A percentile compares a stretch with the other conserved stretches of the same genome.
Evolutionary conservation across 1,140 invertebrate genomes (phyloP).

Genomic region (Drosophila carrolli): DNA sequence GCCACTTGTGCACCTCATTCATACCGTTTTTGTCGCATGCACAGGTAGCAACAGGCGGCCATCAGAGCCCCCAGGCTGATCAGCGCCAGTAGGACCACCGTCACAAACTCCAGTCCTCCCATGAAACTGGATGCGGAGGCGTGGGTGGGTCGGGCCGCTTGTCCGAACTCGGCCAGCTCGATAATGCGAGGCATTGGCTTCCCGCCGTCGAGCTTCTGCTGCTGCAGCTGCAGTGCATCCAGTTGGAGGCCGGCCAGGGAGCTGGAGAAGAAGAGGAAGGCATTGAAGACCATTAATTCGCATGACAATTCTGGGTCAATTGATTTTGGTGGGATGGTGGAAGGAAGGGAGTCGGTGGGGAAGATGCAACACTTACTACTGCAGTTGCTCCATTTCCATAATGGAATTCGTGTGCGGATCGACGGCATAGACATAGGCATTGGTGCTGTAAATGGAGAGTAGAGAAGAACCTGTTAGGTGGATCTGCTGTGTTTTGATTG

Average conservation of each 20-base stretch:
- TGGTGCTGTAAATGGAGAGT: conserved; percentile 87
- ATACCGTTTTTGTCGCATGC: conserved; percentile 89
- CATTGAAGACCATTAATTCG: conserved; percentile 15
- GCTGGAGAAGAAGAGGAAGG: conserved; percentile 14
- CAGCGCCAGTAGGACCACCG: conserved; percentile 90
- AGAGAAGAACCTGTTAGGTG: conserved; percentile 18
- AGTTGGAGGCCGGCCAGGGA: conserved; percentile 68
- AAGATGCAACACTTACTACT: conserved; percentile 87
- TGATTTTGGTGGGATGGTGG: not conserved
- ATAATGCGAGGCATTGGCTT: conserved; percentile 86
- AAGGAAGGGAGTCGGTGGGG: not conserved
- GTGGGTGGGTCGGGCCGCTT: conserved; percentile 66
- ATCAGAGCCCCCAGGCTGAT: conserved; percentile 91
- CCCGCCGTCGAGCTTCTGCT: conserved; percentile 52
- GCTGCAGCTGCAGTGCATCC: conserved; percentile 72
- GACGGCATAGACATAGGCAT: conserved; percentile 93
- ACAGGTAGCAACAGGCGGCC: conserved; percentile 91
- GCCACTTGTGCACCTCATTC: conserved; percentile 13
- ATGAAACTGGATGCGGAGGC: conserved; percentile 68
- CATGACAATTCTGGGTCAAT: conserved; percentile 33
- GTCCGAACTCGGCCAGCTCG: conserved; percentile 86
- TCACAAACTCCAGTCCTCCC: conserved; percentile 92
- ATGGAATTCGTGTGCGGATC: conserved; percentile 92
- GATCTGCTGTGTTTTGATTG: conserved; percentile 6
- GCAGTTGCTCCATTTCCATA: conserved; percentile 91